These are phyloP conservation scores for Thera britannica DNA, from an alignment of 2,888 invertebrate genomes.

Conservation along the genomic window DNA sequence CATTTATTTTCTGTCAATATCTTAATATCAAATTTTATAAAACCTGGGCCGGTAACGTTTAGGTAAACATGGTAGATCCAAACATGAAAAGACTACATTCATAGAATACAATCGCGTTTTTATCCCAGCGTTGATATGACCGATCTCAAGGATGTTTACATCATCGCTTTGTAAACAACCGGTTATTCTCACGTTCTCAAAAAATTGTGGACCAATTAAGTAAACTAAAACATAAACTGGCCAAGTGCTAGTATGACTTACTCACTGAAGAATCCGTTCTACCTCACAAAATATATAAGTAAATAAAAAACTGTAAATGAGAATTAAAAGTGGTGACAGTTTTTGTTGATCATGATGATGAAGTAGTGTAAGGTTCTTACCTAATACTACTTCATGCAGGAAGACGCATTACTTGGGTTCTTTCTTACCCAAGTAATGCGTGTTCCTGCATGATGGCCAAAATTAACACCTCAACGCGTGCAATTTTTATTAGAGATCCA, in stretches of 20 bases:
- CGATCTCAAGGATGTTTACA: constrained; percentile 64
- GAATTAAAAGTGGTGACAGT: background rate
- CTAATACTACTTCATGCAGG: too few relatives aligned
- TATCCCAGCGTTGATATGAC: constrained; percentile 49
- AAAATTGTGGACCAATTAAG: constrained; percentile 36
- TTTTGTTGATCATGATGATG: background rate
- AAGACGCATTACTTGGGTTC: too few relatives aligned
- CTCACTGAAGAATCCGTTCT: background rate
- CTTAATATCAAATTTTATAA: too few relatives aligned
- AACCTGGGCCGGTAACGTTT: too few relatives aligned
- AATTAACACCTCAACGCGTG: constrained; percentile 7
- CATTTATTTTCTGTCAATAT: too few relatives aligned
- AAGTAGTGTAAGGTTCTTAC: too few relatives aligned
- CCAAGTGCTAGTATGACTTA: background rate
- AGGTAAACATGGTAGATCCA: background rate
- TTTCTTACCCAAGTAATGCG: background rate
- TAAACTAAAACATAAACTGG: constrained; percentile 19
- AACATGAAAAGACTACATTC: constrained; percentile 12
- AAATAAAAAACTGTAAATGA: background rate
- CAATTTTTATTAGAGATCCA: background rate
- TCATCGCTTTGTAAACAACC: constrained; percentile 53
- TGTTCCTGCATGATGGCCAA: background rate
- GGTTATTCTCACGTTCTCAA: constrained; percentile 54
- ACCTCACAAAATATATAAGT: background rate
- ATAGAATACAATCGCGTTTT: constrained; percentile 47